Conservation (phyloP, 2,797 vertebrate species). For the Pitangus sulphuratus region DNA sequence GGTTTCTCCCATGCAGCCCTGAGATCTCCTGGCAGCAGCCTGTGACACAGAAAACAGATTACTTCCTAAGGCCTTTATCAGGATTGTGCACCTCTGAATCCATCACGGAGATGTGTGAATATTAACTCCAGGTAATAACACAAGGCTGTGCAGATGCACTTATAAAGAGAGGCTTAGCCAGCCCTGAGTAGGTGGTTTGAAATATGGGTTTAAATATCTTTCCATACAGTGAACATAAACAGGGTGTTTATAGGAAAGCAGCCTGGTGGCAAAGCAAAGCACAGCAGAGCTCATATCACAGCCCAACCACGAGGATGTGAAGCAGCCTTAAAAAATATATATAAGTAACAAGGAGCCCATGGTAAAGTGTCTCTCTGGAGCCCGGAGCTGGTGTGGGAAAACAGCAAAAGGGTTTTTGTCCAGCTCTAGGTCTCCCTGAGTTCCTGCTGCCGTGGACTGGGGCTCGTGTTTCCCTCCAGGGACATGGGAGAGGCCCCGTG, state of each 20-base stretch:
- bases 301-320: not conserved
- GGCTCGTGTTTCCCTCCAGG: not conserved
- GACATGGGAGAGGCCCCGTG: rapidly evolving
- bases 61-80: not conserved
- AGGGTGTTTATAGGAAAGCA: not conserved
- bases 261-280: not conserved
- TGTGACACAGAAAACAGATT: not conserved
- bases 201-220: not conserved
- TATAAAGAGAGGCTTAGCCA: not conserved
- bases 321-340: not conserved
- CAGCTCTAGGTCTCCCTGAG: not conserved
- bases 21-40: not conserved
- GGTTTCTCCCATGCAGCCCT: not conserved
- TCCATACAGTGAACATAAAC: not conserved
- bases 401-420: not conserved
- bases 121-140: not conserved
- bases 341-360: not conserved
- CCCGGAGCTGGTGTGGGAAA: not conserved
- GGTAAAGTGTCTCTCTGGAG: not conserved
- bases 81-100: not conserved
- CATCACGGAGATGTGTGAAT: not conserved
- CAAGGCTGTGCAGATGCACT: not conserved
- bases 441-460: not conserved
- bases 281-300: not conserved
- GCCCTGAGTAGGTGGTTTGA: not conserved